Conservation (phyloP, 2,888 invertebrate species). For the Podotricha telesiphe region DNA sequence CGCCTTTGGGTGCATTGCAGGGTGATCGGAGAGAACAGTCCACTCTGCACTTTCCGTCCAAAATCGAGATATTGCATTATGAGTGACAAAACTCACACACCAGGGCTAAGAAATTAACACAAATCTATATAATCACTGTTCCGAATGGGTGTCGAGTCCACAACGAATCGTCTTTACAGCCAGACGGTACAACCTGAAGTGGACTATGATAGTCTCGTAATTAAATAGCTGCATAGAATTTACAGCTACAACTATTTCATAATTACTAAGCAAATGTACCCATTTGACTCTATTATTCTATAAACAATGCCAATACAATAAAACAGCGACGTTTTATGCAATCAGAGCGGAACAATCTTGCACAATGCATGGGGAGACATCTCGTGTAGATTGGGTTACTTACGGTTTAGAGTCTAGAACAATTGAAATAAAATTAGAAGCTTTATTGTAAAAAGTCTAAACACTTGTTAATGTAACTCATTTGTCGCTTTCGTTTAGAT, state of each 20-base stretch:
- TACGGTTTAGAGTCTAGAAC: constrained; percentile 8
- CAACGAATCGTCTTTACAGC: no score
- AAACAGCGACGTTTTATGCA: constrained; percentile 14
- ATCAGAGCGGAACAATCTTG: constrained; percentile 29
- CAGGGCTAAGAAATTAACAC: no score
- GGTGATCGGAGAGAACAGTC: no score
- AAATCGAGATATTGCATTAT: no score
- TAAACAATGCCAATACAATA: neutral
- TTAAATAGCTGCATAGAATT: neutral
- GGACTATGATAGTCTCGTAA: no score
- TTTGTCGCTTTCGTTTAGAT: neutral
- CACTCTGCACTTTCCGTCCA: no score
- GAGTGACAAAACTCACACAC: no score
- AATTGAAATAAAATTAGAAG: neutral
- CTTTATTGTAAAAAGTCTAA: neutral
- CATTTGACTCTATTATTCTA: neutral
- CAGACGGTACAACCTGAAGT: no score
- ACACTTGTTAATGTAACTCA: no score
- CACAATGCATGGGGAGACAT: constrained; percentile 21
- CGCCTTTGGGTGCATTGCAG: no score
- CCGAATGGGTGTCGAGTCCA: no score
- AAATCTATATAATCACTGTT: no score
- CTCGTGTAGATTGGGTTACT: constrained; percentile 27
- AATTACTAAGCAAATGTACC: neutral
- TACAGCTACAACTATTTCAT: neutral